Evolutionary conservation across 2,113 vertebrate genomes (phyloP), one percentile per base, ranked within the genome.

Genomic region (Rhinolophus ferrumequinum): DNA sequence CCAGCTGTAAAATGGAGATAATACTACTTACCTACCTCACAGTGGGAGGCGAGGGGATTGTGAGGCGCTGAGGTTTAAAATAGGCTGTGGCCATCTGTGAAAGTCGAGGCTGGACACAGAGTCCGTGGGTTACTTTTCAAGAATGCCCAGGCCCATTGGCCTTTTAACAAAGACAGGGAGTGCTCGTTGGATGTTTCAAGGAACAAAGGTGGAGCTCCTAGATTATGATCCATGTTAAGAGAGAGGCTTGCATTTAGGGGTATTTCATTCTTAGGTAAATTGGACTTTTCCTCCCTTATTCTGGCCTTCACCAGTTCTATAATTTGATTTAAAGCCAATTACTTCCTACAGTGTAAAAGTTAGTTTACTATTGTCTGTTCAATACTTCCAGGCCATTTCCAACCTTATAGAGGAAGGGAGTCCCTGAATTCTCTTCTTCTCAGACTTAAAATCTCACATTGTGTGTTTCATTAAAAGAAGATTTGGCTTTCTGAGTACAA

Each of bases 401-500:
- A 82, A 38, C 41, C 80, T 76, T 47, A 73, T 30, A 80, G 92
- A 38, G 8, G 97, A 97, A 96, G 77, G 96, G 0, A 30, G 91
- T 75, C 97, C 95, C 95, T 96, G 19, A 95, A 0, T 12, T 93
- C 70, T 80, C 96, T 72, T 96, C 92, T 98, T 97, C 95, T 97
- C 52, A 86, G 35, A 96, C 70, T 97, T 93, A 85, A 66, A 79
- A 87, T 97, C 87, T 91, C 64, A 8, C 96, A 97, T 70, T 22
- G 14, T 92, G 60, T 85, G 88, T 93, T 97, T 83, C 60, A 79
- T 92, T 72, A 60, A 66, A 94, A 94, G 64, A 85, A 95, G 88
- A 97, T 96, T 96, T 16, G 70, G 97, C 97, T 97, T 98, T 98
- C 98, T 98, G 98, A 98, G 97, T 97, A 96, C 91, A 97, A 95